These are phyloP conservation scores for Lampris incognitus DNA, from an alignment of 2,113 vertebrate species.

Conservation along the genomic window DNA sequence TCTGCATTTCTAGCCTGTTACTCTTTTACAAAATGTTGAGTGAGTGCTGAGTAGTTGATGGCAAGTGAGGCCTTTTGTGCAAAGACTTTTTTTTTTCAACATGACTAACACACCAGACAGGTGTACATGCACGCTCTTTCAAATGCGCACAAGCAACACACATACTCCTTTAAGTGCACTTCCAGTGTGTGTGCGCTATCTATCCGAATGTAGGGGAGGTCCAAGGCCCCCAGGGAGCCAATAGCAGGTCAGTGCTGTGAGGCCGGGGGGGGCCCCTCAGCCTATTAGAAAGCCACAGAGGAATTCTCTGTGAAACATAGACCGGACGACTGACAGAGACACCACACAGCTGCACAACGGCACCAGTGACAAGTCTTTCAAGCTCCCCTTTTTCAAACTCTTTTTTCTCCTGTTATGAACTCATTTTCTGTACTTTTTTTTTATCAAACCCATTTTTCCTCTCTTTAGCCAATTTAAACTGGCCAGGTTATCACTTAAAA, in stretches of 20 bases:
- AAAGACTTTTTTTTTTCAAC: slow-evolving; percentile 14
- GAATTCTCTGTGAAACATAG: slow-evolving; percentile 77
- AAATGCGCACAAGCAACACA: neutral
- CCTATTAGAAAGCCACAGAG: slow-evolving; percentile 71
- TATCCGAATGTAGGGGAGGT: slow-evolving; percentile 65
- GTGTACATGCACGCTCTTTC: slow-evolving; percentile 28
- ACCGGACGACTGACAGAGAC: slow-evolving; percentile 71
- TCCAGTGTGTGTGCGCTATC: slow-evolving; percentile 33
- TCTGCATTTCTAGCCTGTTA: slow-evolving; percentile 24
- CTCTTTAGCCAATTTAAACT: slow-evolving; percentile 22
- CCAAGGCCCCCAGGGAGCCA: slow-evolving; percentile 65
- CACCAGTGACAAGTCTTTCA: slow-evolving; percentile 41
- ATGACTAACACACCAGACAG: slow-evolving; percentile 29
- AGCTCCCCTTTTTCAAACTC: slow-evolving; percentile 6
- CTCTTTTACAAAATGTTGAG: slow-evolving; percentile 23
- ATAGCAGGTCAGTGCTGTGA: slow-evolving; percentile 57
- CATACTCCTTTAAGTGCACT: slow-evolving; percentile 37
- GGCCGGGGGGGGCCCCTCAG: slow-evolving; percentile 29
- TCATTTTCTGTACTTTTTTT: slow-evolving; percentile 1
- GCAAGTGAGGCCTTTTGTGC: slow-evolving; percentile 21
- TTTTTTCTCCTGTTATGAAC: slow-evolving; percentile 9
- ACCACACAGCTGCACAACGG: slow-evolving; percentile 70
- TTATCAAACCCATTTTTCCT: slow-evolving; percentile 18
- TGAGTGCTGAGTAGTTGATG: slow-evolving; percentile 11
- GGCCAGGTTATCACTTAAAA: slow-evolving; percentile 15